Base-by-base conservation (phyloP, 2,888 invertebrate genomes). In the Brachycybe producta region DNA sequence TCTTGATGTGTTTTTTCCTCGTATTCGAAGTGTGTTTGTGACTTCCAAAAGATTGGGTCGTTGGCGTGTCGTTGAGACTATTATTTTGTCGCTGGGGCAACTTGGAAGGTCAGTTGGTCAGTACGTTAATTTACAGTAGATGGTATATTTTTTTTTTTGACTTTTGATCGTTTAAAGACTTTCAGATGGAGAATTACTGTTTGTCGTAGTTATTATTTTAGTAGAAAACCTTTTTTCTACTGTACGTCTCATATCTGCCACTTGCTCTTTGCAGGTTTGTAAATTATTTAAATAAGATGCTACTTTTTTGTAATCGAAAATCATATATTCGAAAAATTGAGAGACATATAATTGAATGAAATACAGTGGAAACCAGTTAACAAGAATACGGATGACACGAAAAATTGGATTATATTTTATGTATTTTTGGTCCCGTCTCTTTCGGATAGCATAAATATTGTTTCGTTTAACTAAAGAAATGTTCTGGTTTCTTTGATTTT, bases 61-160 rank as follows among this genome's bases (percentile, higher is more conserved):
- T 15, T 44, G 44, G 44, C 46, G 46, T 13, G 17, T 46, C 17
- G 11, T 21, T 13, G 35, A 46, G 28, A 46, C 46, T 2, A 21
- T 46, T 24, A 7, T 46, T n/a, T 17, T 46, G 7, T 23, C 46
- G 7, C 5, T 46, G 8, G n/a, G 46, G 46, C 34, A 46, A 35
- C 13, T 21, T 46, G 7, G 46, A 36, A 46, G 24, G 28, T 34
- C 36, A 46, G 5, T 24, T 32, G 23, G 4, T 34, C 23, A 27
- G 15, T 23, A 13, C 24, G 11, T 42, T 42, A 42, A 17, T 7
- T 21, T 7, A 23, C 23, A 8, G 7, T 23, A 23, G 15, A 42
- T 13, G 8, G 7, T 23, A 38, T 15, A 38, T 41, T 41, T 15
- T 8, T 21, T 15, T 41, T 17, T 21, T 41, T 41, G 19, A 41